Conservation (phyloP, 2,797 vertebrate species). For the Channallabes apus region DNA sequence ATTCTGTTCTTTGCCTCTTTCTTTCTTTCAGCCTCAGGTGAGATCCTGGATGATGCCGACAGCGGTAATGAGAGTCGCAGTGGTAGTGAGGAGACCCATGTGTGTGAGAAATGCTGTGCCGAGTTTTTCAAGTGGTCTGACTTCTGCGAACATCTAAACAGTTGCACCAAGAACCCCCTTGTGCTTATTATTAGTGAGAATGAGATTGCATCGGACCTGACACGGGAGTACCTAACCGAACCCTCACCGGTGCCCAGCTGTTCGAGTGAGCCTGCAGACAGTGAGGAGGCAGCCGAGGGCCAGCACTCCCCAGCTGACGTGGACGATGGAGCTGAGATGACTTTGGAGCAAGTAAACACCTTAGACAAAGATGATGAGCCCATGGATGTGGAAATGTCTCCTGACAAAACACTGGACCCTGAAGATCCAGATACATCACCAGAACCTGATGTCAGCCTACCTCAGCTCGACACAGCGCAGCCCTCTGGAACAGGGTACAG, state of each 20-base stretch:
- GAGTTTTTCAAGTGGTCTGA: constrained; percentile 99
- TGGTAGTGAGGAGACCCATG: constrained; percentile 91
- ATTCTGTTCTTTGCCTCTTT: constrained; percentile 60
- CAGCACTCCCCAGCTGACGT: constrained; percentile 72
- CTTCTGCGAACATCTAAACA: constrained; percentile 93
- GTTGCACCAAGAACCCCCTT: constrained; percentile 91
- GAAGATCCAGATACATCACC: constrained; percentile 79
- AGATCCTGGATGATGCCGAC: constrained; percentile 89
- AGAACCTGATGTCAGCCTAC: constrained; percentile 81
- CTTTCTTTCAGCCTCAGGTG: constrained; percentile 78
- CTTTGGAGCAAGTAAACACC: constrained; percentile 62
- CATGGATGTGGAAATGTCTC: constrained; percentile 89
- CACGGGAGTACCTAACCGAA: constrained; percentile 82
- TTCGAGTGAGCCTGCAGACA: constrained; percentile 86
- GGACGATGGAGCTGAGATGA: constrained; percentile 82
- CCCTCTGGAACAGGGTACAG: constrained; percentile 78
- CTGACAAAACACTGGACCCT: constrained; percentile 76
- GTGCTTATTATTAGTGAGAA: constrained; percentile 96
- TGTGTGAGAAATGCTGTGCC: constrained; percentile 95
- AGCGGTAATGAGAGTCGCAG: constrained; percentile 94
- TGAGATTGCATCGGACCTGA: constrained; percentile 80
- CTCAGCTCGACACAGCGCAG: constrained; percentile 80
- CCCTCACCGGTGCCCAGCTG: constrained; percentile 87
- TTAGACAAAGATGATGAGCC: constrained; percentile 87
- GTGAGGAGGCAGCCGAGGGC: constrained; percentile 84